Percentiles rank a stretch among this genome's conserved stretches.
These are phyloP conservation scores for Noctilio leporinus DNA, from an alignment of 2,113 vertebrate species.

Conservation along the genomic window DNA sequence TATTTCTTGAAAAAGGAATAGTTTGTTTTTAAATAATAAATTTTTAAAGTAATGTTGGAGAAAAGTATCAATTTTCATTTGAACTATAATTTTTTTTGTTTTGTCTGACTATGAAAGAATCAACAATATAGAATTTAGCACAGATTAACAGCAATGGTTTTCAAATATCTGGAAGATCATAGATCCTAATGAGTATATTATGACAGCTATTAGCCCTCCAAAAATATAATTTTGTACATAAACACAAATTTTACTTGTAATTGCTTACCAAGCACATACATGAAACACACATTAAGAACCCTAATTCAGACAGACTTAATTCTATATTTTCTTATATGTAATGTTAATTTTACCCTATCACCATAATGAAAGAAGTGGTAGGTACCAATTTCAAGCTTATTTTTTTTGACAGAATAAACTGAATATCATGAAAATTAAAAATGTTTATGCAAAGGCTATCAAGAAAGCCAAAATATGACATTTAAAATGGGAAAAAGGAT, in stretches of 20 bases:
- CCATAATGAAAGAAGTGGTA: background rate
- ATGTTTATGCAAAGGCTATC: too few species aligned
- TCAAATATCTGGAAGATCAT: background rate
- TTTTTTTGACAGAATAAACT: too few species aligned
- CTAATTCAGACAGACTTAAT: background rate
- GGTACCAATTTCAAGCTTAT: background rate
- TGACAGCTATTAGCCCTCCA: background rate
- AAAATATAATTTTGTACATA: conserved; percentile 10
- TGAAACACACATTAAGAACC: background rate
- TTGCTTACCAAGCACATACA: background rate
- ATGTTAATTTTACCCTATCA: background rate
- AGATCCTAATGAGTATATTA: background rate
- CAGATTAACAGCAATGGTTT: background rate
- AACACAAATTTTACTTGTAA: background rate
- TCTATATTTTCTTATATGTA: background rate
- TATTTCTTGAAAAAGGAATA: too few species aligned
- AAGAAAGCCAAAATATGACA: too few species aligned
- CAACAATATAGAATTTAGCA: conserved; percentile 10
- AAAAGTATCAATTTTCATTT: background rate
- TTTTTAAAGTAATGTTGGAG: background rate
- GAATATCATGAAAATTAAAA: too few species aligned
- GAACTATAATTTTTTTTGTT: background rate
- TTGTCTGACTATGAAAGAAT: conserved; percentile 10
- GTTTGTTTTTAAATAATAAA: too few species aligned
- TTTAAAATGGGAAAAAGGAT: too few species aligned